Evolutionary conservation across 1,140 invertebrate species (phyloP).

Genomic region (Ceratosolen fusciceps): DNA sequence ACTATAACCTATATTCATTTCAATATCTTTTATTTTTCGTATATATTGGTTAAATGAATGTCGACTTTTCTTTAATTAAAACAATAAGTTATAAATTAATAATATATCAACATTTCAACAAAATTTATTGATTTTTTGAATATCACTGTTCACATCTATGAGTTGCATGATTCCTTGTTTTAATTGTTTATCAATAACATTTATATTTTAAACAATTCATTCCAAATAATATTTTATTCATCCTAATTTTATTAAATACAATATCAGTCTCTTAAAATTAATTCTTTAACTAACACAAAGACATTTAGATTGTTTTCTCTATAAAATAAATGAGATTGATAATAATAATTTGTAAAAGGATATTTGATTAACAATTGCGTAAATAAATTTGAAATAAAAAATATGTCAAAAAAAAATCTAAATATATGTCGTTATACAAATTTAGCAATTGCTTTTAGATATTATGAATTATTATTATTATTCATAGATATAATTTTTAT

Average conservation of each 20-base stretch:
- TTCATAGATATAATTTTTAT: no score
- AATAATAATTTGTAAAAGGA: no score
- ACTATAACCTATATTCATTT: conserved; percentile 33
- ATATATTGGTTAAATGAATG: not conserved
- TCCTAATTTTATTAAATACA: conserved; percentile 49
- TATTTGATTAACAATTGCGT: no score
- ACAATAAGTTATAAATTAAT: not conserved
- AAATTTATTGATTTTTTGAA: conserved; percentile 24
- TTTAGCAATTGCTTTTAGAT: no score
- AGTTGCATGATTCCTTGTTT: conserved; percentile 61
- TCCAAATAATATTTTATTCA: conserved; percentile 50
- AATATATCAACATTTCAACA: not conserved
- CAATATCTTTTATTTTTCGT: no score
- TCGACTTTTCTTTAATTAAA: not conserved
- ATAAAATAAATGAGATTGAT: no score
- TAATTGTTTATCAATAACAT: conserved; percentile 48
- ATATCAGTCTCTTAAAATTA: conserved; percentile 14
- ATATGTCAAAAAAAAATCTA: no score
- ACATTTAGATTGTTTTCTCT: no score
- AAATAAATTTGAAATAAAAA: no score
- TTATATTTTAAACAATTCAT: conserved; percentile 52
- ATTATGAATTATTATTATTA: no score
- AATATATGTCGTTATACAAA: no score
- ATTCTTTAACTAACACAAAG: conserved; percentile 42
- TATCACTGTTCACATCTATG: conserved; percentile 42